Conservation (phyloP, 1,140 invertebrate species). For the Spodoptera litura region DNA sequence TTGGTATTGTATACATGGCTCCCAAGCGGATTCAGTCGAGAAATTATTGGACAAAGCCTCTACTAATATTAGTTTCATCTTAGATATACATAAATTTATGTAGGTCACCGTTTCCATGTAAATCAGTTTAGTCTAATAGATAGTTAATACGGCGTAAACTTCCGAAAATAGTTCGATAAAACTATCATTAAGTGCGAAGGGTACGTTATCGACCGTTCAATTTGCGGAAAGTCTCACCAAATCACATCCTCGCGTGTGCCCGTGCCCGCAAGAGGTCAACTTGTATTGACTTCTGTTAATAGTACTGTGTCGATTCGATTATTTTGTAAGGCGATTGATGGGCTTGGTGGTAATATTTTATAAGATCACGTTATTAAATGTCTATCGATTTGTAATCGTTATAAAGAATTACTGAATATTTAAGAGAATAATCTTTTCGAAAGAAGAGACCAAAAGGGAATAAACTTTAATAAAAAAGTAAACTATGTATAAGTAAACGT, state of each 20-base stretch:
- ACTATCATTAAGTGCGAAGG: not conserved
- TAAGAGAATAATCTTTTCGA: too few relatives aligned
- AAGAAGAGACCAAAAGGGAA: too few relatives aligned
- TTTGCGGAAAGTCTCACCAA: slow-evolving; percentile 18
- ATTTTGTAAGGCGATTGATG: not conserved
- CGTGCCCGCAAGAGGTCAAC: not conserved
- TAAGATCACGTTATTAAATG: too few relatives aligned
- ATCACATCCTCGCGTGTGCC: slow-evolving; percentile 33
- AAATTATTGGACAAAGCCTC: not conserved
- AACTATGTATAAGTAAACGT: too few relatives aligned
- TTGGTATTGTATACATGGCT: not conserved
- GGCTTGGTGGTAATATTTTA: too few relatives aligned
- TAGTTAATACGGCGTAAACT: not conserved
- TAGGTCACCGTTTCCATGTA: too few relatives aligned
- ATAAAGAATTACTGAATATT: too few relatives aligned
- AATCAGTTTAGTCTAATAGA: too few relatives aligned
- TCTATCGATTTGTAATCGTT: too few relatives aligned
- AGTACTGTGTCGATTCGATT: slow-evolving; percentile 7
- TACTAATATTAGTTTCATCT: not conserved
- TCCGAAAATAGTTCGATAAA: slow-evolving; percentile 1
- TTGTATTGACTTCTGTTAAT: slow-evolving; percentile 15
- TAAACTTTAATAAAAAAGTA: too few relatives aligned
- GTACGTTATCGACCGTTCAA: slow-evolving; percentile 28
- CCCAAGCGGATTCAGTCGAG: not conserved
- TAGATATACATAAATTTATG: too few relatives aligned